Evolutionary conservation across 2,113 vertebrate species (phyloP).

Genomic region (Chaenogobius annularis): DNA sequence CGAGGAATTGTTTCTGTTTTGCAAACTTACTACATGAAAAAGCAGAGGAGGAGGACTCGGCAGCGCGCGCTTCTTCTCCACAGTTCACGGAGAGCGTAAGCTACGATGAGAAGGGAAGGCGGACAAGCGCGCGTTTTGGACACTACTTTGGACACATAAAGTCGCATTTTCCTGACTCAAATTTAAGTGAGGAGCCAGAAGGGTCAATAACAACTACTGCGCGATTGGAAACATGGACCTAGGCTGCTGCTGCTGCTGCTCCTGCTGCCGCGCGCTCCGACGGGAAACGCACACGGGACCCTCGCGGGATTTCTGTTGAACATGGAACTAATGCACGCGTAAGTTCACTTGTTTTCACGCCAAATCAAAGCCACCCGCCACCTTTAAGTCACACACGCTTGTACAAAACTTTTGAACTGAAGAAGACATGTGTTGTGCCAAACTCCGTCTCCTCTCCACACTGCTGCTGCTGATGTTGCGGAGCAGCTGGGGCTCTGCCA

Average conservation of each 20-base stretch:
- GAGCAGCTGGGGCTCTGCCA: conserved; percentile 72
- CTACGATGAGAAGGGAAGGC: conserved; percentile 15
- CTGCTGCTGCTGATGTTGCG: conserved; percentile 49
- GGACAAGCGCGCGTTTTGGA: conserved; percentile 17
- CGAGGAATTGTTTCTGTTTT: conserved; percentile 16
- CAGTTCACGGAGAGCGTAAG: conserved; percentile 28
- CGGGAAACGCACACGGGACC: conserved; percentile 14
- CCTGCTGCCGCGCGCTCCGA: conserved; percentile 18
- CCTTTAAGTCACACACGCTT: conserved; percentile 42
- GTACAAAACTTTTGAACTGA: conserved; percentile 14
- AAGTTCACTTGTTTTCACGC: conserved; percentile 17
- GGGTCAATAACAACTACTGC: conserved; percentile 12
- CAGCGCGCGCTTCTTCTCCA: conserved; percentile 6
- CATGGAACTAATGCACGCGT: conserved; percentile 40
- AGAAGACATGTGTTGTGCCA: conserved; percentile 59
- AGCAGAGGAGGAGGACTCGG: conserved; percentile 16
- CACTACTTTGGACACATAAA: conserved; percentile 4
- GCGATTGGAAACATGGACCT: conserved; percentile 57
- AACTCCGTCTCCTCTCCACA: conserved; percentile 40
- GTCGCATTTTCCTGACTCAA: not conserved
- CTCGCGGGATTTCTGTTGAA: conserved; percentile 28
- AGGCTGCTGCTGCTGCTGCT: not conserved
- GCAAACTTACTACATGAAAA: conserved; percentile 35
- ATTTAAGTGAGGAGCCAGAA: conserved; percentile 25
- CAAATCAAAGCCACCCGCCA: conserved; percentile 16